A percentile compares a stretch with the other conserved stretches of the same genome.
These are phyloP conservation scores for Machimus rusticus DNA, from an alignment of 2,888 invertebrate genomes.

Conservation along the genomic window DNA sequence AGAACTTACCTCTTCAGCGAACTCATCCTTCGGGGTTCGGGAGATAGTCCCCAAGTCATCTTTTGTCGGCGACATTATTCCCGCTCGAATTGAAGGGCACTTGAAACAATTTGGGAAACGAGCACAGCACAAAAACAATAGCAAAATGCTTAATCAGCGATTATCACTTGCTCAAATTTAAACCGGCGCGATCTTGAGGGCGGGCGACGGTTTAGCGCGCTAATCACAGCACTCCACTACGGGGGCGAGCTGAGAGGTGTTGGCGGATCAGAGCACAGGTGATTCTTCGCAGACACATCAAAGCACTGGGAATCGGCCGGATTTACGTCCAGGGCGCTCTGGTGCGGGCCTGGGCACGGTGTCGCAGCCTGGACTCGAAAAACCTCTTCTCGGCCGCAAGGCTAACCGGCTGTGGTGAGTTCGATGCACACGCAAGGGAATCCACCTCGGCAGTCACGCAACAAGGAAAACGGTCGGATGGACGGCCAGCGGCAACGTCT, in stretches of 20 bases:
- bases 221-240: slow-evolving; percentile 13
- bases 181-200: neutral
- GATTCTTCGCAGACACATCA: neutral
- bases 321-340: slow-evolving; percentile 44
- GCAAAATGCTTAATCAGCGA: neutral
- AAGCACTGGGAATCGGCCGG: neutral
- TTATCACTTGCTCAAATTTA: neutral
- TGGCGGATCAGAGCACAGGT: neutral
- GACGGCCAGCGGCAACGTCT: neutral
- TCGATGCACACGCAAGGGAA: neutral
- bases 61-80: slow-evolving; percentile 43
- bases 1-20: slow-evolving; percentile 40
- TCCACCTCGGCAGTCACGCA: slow-evolving; percentile 1
- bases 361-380: neutral
- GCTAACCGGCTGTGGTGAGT: slow-evolving; percentile 26
- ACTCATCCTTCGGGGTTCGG: slow-evolving; percentile 40
- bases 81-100: neutral
- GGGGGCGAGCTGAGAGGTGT: neutral
- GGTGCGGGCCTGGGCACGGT: neutral
- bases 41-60: slow-evolving; percentile 40
- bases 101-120: neutral
- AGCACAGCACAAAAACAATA: neutral
- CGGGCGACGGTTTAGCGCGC: neutral
- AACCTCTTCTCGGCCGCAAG: neutral
- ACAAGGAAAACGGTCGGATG: neutral